Base-by-base conservation (phyloP, 2,113 vertebrate species). In the Hoplias malabaricus region DNA sequence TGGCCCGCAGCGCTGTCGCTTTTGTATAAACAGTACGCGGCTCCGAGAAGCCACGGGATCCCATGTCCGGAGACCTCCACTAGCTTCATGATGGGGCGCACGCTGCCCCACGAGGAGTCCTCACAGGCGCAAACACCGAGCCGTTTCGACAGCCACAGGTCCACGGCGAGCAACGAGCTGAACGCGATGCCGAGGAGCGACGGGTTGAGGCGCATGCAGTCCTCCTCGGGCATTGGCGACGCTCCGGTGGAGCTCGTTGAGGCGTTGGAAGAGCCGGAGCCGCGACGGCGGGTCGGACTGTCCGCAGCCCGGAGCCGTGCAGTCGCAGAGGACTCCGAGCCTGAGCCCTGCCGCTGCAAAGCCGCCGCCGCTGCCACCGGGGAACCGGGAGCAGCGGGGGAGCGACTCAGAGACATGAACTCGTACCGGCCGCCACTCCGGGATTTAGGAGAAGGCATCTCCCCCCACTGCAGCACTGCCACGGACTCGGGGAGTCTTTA, bases 31-130 rank as follows among this genome's bases (percentile, higher is more conserved):
- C 94, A 95, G 86, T 97, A 98, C 13, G 87, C 80, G 50, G 94
- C 92, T 31, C 95, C 96, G 2, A 90, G 90, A 83, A 99, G 89
- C 96, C 97, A 99, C 3, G 94, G 95, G 81, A 98, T 93, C 57
- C 96, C 97, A 0, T 99, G 98, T 0, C 98, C 98, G 0, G 96
- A 96, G 16, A 99, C 85, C 93, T 99, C 98, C 23, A 99, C 87
- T 46, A 98, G 90, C 77, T 97, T 98, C 96, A 99, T 96, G 0
- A 99, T 80, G 0, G 97, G 98, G 0, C 98, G 90, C 2, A 90
- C 88, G 69, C 94, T 96, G 65, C 96, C 97, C 94, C 96, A 99
- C 14, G 96, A 89, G 4, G 98, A 95, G 81, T 93, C 93, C 84
- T 99, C 96, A 0, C 88, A 93, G 0, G 97, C 96, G 46, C 98